Evolutionary conservation across 2,113 vertebrate genomes (phyloP), one percentile per base, ranked within the genome.

Genomic region (Trichechus manatus): DNA sequence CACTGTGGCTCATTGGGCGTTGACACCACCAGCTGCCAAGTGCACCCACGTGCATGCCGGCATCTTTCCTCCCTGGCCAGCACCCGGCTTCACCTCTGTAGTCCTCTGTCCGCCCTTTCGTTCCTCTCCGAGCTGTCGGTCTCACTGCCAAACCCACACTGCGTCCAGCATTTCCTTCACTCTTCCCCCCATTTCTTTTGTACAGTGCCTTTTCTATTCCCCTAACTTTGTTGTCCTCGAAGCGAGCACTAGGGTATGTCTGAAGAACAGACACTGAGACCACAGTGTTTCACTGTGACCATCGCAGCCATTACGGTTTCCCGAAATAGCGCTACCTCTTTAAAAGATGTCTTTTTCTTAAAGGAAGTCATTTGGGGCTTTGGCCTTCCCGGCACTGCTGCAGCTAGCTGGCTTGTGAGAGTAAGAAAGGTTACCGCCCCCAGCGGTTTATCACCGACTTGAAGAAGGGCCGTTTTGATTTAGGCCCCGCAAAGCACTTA

Each of bases 251-350:
- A 10, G 44, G 33, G 47, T 84, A 17, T 80, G n/a, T 82, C 66
- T 42, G 27, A 77, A 96, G 47, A 93, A 79, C 33, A 61, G 23
- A 86, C 44, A 74, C 81, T 44, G 83, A 87, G 39, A 89, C 47
- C 29, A 3, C 11, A 1, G 5, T 33, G 13, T 96, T 81, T 87
- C 83, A 70, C 78, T 79, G 59, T 66, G 72, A 36, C 78, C 31
- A 7, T 79, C 11, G 27, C 22, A 82, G 39, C n/a, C 33, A 63
- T 56, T 87, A 11, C 68, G 56, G 25, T 89, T 82, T 53, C 56
- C 91, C n/a, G n/a, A 89, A 87, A 42, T 9, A 82, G 61, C 4
- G 39, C 72, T 56, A 25, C 39, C 50, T 44, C 10, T n/a, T 63
- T 80, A 77, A 83, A 70, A 64, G 11, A 20, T 19, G n/a, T 70